Evolutionary conservation across 2,888 invertebrate genomes (phyloP).

Genomic region (Dorcus parallelipipedus): DNA sequence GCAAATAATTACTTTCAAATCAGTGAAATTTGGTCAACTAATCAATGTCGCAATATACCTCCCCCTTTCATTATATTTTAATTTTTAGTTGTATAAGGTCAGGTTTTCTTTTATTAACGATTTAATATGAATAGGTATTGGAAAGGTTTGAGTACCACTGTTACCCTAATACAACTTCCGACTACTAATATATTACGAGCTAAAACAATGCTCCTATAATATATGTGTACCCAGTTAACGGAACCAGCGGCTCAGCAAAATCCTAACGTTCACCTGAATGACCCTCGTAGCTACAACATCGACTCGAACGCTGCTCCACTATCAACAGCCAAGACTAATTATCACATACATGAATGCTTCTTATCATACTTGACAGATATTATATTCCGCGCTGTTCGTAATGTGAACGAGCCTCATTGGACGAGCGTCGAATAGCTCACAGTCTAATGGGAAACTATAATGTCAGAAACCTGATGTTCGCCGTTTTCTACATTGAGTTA

Average conservation of each 20-base stretch:
- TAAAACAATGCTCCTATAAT: constrained; percentile 45
- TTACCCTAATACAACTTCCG: constrained; percentile 14
- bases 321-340: constrained; percentile 46
- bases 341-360: constrained; percentile 49
- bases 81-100: no score
- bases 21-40: no score
- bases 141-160: background rate
- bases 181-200: constrained; percentile 37
- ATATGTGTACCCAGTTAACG: constrained; percentile 43
- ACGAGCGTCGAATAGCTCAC: constrained; percentile 16
- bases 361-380: constrained; percentile 50
- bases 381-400: constrained; percentile 38
- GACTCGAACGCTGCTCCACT: constrained; percentile 34
- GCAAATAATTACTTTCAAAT: no score
- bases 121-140: background rate
- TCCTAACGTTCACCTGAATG: constrained; percentile 24
- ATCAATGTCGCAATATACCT: no score
- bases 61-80: no score
- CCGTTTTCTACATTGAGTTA: constrained; percentile 41
- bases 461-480: constrained; percentile 26
- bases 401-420: constrained; percentile 34
- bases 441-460: constrained; percentile 24
- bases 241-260: constrained; percentile 30
- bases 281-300: constrained; percentile 20
- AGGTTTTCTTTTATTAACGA: background rate